Conservation (phyloP, 2,797 vertebrate species). For the Hapalemur alaotrensis region DNA sequence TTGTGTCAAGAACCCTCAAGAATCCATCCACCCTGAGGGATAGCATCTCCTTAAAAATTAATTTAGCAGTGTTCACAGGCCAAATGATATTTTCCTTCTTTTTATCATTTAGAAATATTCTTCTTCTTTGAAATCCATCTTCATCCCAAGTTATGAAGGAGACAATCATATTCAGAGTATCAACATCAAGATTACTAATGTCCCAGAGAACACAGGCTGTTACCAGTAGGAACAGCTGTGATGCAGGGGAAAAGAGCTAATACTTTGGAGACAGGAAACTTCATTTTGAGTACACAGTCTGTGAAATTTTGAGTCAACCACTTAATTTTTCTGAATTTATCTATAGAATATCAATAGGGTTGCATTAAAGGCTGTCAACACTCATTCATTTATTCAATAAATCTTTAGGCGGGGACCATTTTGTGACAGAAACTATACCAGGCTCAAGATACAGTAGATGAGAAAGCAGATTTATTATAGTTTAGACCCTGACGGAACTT, state of each 20-base stretch:
- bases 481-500: neutral
- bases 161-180: neutral
- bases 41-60: neutral
- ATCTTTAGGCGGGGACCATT: neutral
- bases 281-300: neutral
- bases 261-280: neutral
- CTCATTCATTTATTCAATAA: neutral
- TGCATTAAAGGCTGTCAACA: neutral
- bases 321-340: neutral
- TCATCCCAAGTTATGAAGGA: neutral
- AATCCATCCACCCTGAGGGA: neutral
- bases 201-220: neutral
- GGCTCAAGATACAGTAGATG: neutral
- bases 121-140: neutral
- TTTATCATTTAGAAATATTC: neutral
- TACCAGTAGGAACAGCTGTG: neutral
- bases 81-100: neutral
- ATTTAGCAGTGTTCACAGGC: neutral
- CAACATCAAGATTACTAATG: neutral
- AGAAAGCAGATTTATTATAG: neutral
- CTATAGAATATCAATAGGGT: neutral
- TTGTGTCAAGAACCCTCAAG: neutral
- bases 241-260: neutral
- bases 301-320: neutral
- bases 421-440: neutral